Percentiles rank a stretch among this genome's conserved stretches.
phyloP scores from a whole-genome alignment of 2,113 vertebrate species.

The Dolichallabes microphthalmus region DNA sequence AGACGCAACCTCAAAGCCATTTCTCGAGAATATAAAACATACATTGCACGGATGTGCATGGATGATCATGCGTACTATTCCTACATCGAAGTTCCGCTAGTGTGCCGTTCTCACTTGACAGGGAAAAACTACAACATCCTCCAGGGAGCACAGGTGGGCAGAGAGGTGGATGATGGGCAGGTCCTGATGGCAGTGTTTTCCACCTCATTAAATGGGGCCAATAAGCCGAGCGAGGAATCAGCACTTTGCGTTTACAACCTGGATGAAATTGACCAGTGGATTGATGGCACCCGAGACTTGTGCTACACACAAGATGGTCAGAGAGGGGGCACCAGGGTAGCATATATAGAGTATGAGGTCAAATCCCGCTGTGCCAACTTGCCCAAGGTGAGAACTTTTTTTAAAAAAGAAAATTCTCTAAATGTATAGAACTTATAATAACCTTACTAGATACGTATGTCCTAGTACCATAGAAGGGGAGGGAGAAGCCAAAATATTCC shows the following conservation, averaged over 20 bases:
- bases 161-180: slow-evolving; percentile 63
- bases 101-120: slow-evolving; percentile 67
- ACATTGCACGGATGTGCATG: slow-evolving; percentile 87
- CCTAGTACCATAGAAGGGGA: too few species aligned
- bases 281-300: slow-evolving; percentile 84
- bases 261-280: slow-evolving; percentile 84
- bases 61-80: slow-evolving; percentile 93
- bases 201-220: slow-evolving; percentile 71
- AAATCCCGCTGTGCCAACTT: slow-evolving; percentile 91
- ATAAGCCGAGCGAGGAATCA: slow-evolving; percentile 76
- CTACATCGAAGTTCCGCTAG: slow-evolving; percentile 89
- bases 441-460: too few species aligned
- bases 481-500: too few species aligned
- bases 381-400: slow-evolving; percentile 75
- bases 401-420: background rate
- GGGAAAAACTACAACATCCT: slow-evolving; percentile 78
- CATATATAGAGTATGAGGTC: slow-evolving; percentile 95
- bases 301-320: slow-evolving; percentile 89
- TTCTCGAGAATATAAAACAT: slow-evolving; percentile 86
- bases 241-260: slow-evolving; percentile 85
- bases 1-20: slow-evolving; percentile 86
- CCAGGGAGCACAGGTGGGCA: slow-evolving; percentile 86
- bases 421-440: background rate
- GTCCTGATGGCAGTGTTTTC: slow-evolving; percentile 89
- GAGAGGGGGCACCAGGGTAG: slow-evolving; percentile 73